Conservation (phyloP, 2,113 vertebrate species). For the Siphamia tubifer region DNA sequence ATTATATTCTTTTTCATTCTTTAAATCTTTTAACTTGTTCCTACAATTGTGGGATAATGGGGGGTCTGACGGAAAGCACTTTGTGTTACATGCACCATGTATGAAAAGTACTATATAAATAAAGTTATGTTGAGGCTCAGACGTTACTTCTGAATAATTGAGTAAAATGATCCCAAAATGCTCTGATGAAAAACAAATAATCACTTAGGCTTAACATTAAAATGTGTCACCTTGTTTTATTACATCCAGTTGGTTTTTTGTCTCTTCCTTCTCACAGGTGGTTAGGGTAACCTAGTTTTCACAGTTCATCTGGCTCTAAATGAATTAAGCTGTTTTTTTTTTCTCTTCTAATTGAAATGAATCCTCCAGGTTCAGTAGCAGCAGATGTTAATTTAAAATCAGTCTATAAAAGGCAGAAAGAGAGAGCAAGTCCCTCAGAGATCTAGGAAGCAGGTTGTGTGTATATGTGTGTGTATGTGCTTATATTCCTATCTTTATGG, state of each 20-base stretch:
- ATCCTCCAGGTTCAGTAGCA: slow-evolving; percentile 34
- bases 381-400: slow-evolving; percentile 56
- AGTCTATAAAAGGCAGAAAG: slow-evolving; percentile 18
- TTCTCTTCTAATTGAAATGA: slow-evolving; percentile 30
- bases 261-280: slow-evolving; percentile 8
- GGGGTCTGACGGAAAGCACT: too few species aligned
- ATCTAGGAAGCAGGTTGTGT: neutral
- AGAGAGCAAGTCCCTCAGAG: neutral
- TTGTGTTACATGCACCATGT: too few species aligned
- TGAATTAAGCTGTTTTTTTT: slow-evolving; percentile 23
- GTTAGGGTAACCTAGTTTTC: slow-evolving; percentile 10
- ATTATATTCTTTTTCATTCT: too few species aligned
- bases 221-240: neutral
- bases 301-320: slow-evolving; percentile 37
- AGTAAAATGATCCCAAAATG: neutral
- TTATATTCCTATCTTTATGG: too few species aligned
- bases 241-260: neutral
- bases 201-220: neutral
- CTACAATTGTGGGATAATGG: too few species aligned
- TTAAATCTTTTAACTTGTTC: too few species aligned
- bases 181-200: neutral
- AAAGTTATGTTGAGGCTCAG: too few species aligned
- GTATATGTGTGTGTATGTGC: neutral
- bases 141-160: too few species aligned
- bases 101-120: too few species aligned